Percentiles rank a stretch among this genome's conserved stretches.
These are phyloP conservation scores for Shinisaurus crocodilurus DNA, from an alignment of 2,113 vertebrate genomes.

Conservation along the genomic window DNA sequence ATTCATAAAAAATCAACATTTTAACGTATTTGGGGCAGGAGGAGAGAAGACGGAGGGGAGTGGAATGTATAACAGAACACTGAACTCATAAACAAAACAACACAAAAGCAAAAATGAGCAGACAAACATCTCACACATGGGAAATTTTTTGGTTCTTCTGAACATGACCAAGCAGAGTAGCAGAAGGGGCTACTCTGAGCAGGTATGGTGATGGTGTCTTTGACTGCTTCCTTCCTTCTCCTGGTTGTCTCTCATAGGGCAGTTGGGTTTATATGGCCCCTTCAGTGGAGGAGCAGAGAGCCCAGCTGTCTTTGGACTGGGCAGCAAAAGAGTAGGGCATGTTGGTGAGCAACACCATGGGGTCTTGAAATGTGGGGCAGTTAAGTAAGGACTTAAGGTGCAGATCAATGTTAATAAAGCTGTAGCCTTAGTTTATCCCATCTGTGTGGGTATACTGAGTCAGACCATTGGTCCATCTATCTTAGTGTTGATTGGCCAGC, in stretches of 20 bases:
- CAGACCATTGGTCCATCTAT: no score
- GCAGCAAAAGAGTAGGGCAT: neutral
- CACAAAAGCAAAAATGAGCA: neutral
- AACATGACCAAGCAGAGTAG: neutral
- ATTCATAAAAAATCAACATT: no score
- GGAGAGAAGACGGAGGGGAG: no score
- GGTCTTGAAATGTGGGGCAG: neutral
- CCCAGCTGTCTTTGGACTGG: neutral
- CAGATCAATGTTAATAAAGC: neutral
- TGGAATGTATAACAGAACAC: no score
- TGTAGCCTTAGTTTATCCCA: neutral
- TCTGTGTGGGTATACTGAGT: no score
- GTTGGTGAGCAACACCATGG: no score
- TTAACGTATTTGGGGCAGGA: no score
- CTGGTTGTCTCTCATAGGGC: no score
- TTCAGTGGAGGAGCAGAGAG: neutral
- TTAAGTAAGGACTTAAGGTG: neutral
- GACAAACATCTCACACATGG: neutral
- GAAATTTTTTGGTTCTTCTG: neutral
- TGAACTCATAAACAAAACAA: no score
- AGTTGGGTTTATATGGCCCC: neutral
- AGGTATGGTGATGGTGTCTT: neutral
- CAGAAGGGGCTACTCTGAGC: no score
- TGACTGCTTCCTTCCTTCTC: neutral
- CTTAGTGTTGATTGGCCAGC: no score